Conservation (phyloP, 2,888 invertebrate species). For the Vanessa cardui region DNA sequence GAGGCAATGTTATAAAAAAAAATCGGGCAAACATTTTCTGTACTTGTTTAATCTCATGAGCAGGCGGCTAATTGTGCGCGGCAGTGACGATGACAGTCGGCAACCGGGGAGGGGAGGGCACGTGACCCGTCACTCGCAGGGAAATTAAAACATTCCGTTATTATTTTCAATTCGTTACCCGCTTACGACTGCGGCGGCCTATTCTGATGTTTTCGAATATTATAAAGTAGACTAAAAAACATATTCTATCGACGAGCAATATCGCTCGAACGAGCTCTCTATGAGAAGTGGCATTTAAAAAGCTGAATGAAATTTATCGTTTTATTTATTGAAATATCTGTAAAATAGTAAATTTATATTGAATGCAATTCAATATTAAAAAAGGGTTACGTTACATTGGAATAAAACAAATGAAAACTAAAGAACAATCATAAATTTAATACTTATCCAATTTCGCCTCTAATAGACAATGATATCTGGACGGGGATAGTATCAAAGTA, state of each 20-base stretch:
- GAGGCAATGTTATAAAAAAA: slow-evolving; percentile 53
- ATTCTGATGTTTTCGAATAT: slow-evolving; percentile 21
- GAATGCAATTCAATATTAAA: background rate
- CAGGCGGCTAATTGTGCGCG: slow-evolving; percentile 78
- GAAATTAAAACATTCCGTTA: slow-evolving; percentile 83
- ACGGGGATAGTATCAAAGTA: slow-evolving; percentile 65
- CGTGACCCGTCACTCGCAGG: slow-evolving; percentile 83
- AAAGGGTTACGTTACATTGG: background rate
- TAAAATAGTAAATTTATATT: too few relatives aligned
- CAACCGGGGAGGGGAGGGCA: slow-evolving; percentile 54
- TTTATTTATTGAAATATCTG: too few relatives aligned
- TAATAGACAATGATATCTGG: slow-evolving; percentile 52
- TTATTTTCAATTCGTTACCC: slow-evolving; percentile 65
- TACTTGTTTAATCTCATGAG: slow-evolving; percentile 79
- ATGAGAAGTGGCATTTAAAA: too few relatives aligned
- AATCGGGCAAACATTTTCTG: slow-evolving; percentile 61
- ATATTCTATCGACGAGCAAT: background rate
- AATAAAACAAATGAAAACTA: background rate
- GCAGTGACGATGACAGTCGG: slow-evolving; percentile 77
- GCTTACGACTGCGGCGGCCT: slow-evolving; percentile 33
- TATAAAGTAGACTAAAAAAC: slow-evolving; percentile 1
- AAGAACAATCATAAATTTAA: background rate
- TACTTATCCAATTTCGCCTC: slow-evolving; percentile 25
- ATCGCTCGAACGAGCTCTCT: too few relatives aligned
- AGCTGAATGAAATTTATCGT: too few relatives aligned